A percentile compares a stretch with the other conserved stretches of the same genome.
Conservation (phyloP, 2,113 vertebrate genomes). For the Etheostoma cragini region DNA sequence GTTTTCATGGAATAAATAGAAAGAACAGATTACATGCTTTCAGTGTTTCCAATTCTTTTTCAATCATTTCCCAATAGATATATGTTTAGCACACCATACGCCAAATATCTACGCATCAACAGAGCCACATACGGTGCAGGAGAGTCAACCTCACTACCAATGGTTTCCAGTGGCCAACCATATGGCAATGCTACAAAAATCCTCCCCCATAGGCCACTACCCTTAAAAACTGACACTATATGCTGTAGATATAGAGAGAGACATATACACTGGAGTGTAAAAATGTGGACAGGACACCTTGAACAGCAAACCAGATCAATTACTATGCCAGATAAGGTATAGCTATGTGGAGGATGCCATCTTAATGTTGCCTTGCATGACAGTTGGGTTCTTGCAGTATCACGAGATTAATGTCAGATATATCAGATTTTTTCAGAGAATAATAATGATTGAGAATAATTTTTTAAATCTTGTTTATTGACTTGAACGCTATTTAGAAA, state of each 20-base stretch:
- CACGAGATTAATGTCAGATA: not conserved
- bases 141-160: not conserved
- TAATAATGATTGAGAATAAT: not conserved
- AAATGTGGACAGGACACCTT: not conserved
- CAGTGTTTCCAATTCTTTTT: not conserved
- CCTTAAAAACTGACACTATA: not conserved
- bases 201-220: too few relatives aligned
- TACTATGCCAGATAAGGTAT: not conserved
- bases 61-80: not conserved
- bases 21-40: not conserved
- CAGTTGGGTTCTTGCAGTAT: too few relatives aligned
- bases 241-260: too few relatives aligned
- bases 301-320: not conserved
- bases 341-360: not conserved
- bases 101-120: not conserved
- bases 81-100: not conserved
- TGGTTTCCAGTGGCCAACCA: not conserved
- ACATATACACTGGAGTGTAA: not conserved
- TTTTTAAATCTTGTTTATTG: not conserved
- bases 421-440: not conserved
- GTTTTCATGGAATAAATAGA: not conserved
- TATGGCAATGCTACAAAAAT: not conserved
- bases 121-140: not conserved
- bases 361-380: not conserved
- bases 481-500: not conserved